Conservation (phyloP, 1,140 invertebrate genomes). For the Diprion similis region DNA sequence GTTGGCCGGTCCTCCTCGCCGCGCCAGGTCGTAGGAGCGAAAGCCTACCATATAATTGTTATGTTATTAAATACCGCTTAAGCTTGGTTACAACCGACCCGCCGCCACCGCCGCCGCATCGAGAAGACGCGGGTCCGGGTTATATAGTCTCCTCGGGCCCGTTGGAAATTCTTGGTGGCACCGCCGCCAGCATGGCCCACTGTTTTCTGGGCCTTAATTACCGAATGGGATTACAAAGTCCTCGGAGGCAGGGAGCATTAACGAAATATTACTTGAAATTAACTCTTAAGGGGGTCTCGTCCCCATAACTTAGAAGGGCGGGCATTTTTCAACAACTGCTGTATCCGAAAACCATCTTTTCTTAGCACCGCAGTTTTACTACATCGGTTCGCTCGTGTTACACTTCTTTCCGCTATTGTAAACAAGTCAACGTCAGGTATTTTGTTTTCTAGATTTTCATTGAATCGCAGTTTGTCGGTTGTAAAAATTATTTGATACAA, state of each 20-base stretch:
- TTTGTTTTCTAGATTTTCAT: too few relatives aligned
- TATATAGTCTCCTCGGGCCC: slow-evolving; percentile 22
- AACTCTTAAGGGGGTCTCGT: slow-evolving; percentile 36
- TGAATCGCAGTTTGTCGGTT: too few relatives aligned
- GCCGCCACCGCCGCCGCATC: slow-evolving; percentile 23
- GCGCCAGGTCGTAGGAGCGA: slow-evolving; percentile 19
- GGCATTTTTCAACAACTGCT: too few relatives aligned
- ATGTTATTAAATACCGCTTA: slow-evolving; percentile 61
- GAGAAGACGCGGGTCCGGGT: slow-evolving; percentile 11
- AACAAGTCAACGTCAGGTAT: too few relatives aligned
- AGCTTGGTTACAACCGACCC: slow-evolving; percentile 19
- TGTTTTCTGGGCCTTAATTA: slow-evolving; percentile 45
- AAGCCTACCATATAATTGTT: slow-evolving; percentile 61
- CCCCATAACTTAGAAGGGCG: too few relatives aligned
- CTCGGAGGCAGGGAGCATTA: background rate
- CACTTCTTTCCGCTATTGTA: too few relatives aligned
- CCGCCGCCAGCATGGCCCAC: slow-evolving; percentile 13
- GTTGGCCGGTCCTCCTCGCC: background rate
- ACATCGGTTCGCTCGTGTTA: too few relatives aligned
- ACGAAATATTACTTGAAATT: slow-evolving; percentile 19
- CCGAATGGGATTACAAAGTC: slow-evolving; percentile 2
- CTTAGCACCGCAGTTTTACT: too few relatives aligned
- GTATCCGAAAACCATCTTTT: too few relatives aligned
- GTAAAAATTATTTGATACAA: too few relatives aligned
- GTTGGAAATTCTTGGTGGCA: slow-evolving; percentile 37